Base-by-base conservation (phyloP, 2,888 invertebrate species). In the Fabriciana adippe region DNA sequence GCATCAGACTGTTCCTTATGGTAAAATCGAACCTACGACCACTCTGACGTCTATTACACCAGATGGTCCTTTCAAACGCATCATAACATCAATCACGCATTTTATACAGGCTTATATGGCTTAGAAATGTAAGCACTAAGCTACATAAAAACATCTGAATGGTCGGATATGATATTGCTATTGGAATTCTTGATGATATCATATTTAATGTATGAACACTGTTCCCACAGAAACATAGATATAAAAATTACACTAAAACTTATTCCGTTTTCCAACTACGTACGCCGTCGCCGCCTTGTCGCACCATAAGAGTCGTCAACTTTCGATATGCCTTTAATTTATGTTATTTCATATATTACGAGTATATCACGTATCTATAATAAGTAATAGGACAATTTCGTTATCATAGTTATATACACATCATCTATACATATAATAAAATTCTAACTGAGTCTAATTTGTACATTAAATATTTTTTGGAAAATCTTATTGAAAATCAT, bases 131-230 rank as follows among this genome's bases (percentile, higher is more conserved):
- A 54, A 41, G n/a, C n/a, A n/a, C n/a, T n/a, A n/a, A n/a, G 53
- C 45, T 53, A 26, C 11, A 54, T 65, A 66, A 66, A 60, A 66
- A 66, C 47, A 59, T 15, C 35, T 18, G 31, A 54, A 59, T 50
- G 35, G 53, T 47, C 54, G 57, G 16, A 50, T 60, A 51, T 51
- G 59, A 59, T 64, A 70, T 64, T 56, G 64, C 53, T 67, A 56
- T 66, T 56, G 67, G 70, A 61, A 64, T 67, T 61, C 64, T 54
- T 53, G 56, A 64, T 67, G 67, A 69, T 64, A 62, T 57, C 64
- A 68, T 66, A 63, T 66, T 63, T 68, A 63, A 71, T 66, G 66
- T 64, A 55, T 67, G 54, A 69, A 63, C 62, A 51, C 41, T 57
- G 62, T 65, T 71, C 67, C 65, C 67, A 71, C 61, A 64, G 67